phyloP scores from a whole-genome alignment of 92 coral and sea anemone species.

The Paragorgia papillata region DNA sequence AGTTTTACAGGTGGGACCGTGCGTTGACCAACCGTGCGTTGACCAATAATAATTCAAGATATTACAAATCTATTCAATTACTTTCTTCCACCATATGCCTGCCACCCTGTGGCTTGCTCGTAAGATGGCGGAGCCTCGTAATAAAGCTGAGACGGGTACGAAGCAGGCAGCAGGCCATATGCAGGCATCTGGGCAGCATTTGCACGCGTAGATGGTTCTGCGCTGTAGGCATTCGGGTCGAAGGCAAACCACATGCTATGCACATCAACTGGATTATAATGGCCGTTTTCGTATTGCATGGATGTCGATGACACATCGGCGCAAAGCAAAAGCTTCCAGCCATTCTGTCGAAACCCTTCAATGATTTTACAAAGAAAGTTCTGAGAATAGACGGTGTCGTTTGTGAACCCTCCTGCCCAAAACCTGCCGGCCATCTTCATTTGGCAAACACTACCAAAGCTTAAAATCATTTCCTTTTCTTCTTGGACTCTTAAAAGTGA shows the following conservation, averaged over 20 bases:
- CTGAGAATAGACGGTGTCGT: constrained; percentile 22
- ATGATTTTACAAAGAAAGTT: constrained; percentile 49
- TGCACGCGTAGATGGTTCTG: neutral
- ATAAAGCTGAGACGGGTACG: neutral
- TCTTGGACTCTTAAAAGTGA: neutral
- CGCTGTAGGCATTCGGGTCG: neutral
- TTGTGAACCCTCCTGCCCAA: neutral
- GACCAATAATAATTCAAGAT: too few relatives aligned
- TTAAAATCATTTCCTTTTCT: neutral
- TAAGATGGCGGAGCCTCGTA: constrained; percentile 4
- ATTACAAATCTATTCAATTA: too few relatives aligned
- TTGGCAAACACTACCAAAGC: neutral
- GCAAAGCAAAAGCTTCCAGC: constrained; percentile 31
- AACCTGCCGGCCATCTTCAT: neutral
- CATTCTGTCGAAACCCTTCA: constrained; percentile 32
- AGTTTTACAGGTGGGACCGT: too few relatives aligned
- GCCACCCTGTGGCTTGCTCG: neutral
- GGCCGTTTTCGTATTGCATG: too few relatives aligned
- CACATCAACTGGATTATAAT: too few relatives aligned
- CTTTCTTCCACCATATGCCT: too few relatives aligned
- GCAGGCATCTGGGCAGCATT: neutral
- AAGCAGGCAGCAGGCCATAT: constrained; percentile 2
- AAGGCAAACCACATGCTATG: constrained; percentile 36
- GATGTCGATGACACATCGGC: constrained; percentile 24
- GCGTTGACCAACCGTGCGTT: too few relatives aligned